Percentiles rank a stretch among this genome's conserved stretches.
These are phyloP conservation scores for Terrapene triunguis DNA, from an alignment of 2,113 vertebrate species.

Conservation along the genomic window DNA sequence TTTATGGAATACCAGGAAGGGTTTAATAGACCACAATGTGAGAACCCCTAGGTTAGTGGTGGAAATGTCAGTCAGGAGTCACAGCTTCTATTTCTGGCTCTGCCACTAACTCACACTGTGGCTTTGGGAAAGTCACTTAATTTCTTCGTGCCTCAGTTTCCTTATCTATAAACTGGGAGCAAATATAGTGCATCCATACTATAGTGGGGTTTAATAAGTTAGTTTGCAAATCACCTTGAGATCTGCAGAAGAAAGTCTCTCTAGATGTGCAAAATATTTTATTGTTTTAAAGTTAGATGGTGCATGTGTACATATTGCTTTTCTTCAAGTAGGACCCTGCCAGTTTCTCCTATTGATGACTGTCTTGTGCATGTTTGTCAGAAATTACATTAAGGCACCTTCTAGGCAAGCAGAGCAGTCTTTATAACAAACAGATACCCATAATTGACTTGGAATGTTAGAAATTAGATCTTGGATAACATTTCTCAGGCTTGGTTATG, in stretches of 20 bases:
- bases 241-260: not conserved
- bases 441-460: not conserved
- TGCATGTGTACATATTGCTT: not conserved
- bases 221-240: not conserved
- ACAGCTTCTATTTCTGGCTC: constrained; percentile 47
- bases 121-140: constrained; percentile 14
- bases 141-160: constrained; percentile 10
- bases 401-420: not conserved
- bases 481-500: not conserved
- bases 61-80: not conserved
- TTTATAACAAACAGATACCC: not conserved
- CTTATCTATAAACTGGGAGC: not conserved
- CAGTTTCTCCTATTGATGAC: not conserved
- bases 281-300: not conserved
- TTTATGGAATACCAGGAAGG: not conserved
- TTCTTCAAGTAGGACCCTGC: not conserved
- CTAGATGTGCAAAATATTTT: not conserved
- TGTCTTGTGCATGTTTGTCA: not conserved
- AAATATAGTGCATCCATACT: not conserved
- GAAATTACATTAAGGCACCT: not conserved
- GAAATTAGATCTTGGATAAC: not conserved
- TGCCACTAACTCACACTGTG: not conserved
- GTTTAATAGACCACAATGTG: not conserved
- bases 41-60: constrained; percentile 33
- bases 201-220: not conserved